A percentile compares a stretch with the other conserved stretches of the same genome.
These are phyloP conservation scores for Drosophila erecta DNA, from an alignment of 1,140 invertebrate genomes.

Conservation along the genomic window DNA sequence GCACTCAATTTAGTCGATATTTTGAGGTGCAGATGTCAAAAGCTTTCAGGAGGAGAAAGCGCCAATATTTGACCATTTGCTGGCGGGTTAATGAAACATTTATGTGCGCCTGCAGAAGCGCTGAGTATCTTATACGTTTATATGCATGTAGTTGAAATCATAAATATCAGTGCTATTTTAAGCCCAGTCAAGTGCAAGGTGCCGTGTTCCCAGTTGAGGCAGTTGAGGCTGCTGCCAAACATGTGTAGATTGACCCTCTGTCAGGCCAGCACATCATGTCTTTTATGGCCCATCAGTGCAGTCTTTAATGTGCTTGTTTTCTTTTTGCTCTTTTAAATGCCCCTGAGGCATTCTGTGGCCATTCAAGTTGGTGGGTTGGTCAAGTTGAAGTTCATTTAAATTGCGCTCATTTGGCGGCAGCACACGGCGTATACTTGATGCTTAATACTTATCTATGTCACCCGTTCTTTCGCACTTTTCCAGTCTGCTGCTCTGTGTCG, in stretches of 20 bases:
- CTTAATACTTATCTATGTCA: conserved; percentile 4
- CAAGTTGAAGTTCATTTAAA: conserved; percentile 54
- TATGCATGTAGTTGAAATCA: conserved; percentile 40
- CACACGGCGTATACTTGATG: conserved; percentile 52
- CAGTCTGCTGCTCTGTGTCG: conserved; percentile 50
- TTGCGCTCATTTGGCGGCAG: conserved; percentile 36
- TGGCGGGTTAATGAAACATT: conserved; percentile 41
- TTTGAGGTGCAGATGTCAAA: conserved; percentile 65
- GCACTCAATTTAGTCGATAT: conserved; percentile 42
- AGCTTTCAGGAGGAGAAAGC: conserved; percentile 58
- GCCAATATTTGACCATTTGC: conserved; percentile 7
- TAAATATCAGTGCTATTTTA: conserved; percentile 70
- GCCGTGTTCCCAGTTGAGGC: conserved; percentile 17
- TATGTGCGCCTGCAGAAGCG: conserved; percentile 5
- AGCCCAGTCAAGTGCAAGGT: conserved; percentile 76
- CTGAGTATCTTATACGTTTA: conserved; percentile 1
- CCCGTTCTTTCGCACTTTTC: conserved; percentile 15
- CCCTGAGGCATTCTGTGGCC: conserved; percentile 24
- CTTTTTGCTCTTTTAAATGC: not conserved
- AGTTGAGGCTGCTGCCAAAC: conserved; percentile 67
- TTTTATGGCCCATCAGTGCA: conserved; percentile 34
- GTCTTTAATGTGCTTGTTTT: conserved; percentile 8
- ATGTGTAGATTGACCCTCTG: conserved; percentile 44
- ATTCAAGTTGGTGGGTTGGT: conserved; percentile 48
- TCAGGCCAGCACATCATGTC: not conserved